A percentile compares a stretch with the other conserved stretches of the same genome.
phyloP scores from a whole-genome alignment of 2,888 invertebrate genomes.

The Pachydiplax longipennis region DNA sequence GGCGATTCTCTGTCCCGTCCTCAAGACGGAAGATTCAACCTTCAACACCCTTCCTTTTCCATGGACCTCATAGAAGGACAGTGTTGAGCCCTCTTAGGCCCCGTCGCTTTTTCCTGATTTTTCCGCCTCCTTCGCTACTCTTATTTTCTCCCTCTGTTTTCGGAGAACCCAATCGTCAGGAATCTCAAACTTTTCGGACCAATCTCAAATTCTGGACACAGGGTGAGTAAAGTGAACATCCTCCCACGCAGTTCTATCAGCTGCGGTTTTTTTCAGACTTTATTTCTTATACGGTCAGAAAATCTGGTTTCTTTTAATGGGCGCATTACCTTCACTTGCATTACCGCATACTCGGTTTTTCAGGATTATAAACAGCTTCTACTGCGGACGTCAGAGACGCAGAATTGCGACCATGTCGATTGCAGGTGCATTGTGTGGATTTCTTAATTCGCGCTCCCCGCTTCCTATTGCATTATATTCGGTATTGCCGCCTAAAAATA shows the following conservation, averaged over 20 bases:
- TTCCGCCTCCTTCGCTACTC: background rate
- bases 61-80: slow-evolving; percentile 49
- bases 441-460: too few relatives aligned
- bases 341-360: too few relatives aligned
- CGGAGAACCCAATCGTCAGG: background rate
- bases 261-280: background rate
- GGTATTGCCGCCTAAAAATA: too few relatives aligned
- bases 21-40: slow-evolving; percentile 48
- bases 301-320: too few relatives aligned
- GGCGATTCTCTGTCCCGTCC: slow-evolving; percentile 40
- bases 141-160: background rate
- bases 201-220: too few relatives aligned
- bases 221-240: background rate
- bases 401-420: too few relatives aligned
- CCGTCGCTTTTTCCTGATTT: background rate
- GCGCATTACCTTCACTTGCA: too few relatives aligned
- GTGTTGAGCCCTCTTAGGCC: background rate
- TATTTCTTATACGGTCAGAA: background rate
- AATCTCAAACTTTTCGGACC: background rate
- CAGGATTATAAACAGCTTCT: too few relatives aligned
- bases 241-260: background rate
- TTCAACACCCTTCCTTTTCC: slow-evolving; percentile 46
- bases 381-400: too few relatives aligned
- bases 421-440: too few relatives aligned
- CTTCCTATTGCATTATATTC: too few relatives aligned